Percentiles rank a stretch among this genome's conserved stretches.
Evolutionary conservation across 2,797 vertebrate species (phyloP).

Genomic region (Arrhamphus sclerolepis): DNA sequence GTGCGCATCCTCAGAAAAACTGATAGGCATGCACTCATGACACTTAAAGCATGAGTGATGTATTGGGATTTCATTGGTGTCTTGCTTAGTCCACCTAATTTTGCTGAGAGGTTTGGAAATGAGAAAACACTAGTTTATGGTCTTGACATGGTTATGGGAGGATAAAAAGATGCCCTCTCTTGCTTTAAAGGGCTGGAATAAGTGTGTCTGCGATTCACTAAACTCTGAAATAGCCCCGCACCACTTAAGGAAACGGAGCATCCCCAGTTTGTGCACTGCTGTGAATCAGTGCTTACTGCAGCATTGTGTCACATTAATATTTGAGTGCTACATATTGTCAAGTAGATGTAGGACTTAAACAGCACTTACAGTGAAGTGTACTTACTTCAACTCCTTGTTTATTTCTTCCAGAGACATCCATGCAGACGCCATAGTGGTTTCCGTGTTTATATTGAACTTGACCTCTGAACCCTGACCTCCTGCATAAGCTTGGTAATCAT

Average conservation of each 20-base stretch:
- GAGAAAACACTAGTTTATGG: conserved; percentile 80
- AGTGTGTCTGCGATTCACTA: conserved; percentile 74
- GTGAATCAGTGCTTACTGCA: conserved; percentile 76
- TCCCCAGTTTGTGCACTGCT: conserved; percentile 47
- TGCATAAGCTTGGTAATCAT: conserved; percentile 99
- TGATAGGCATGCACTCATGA: conserved; percentile 43
- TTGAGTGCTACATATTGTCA: conserved; percentile 80
- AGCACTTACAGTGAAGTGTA: conserved; percentile 80
- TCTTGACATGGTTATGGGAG: conserved; percentile 68
- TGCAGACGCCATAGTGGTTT: conserved; percentile 94
- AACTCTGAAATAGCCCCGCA: conserved; percentile 71
- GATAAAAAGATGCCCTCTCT: conserved; percentile 80
- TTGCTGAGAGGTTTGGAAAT: conserved; percentile 83
- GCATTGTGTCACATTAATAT: conserved; percentile 81
- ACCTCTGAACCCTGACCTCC: conserved; percentile 98
- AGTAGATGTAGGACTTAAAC: conserved; percentile 77
- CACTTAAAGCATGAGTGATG: conserved; percentile 70
- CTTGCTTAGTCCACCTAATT: conserved; percentile 78
- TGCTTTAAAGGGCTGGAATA: conserved; percentile 74
- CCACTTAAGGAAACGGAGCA: conserved; percentile 74
- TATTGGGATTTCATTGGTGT: conserved; percentile 51
- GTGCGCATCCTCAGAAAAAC: conserved; percentile 37
- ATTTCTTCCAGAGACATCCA: conserved; percentile 98
- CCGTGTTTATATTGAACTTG: conserved; percentile 99
- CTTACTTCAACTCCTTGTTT: conserved; percentile 95